These are phyloP conservation scores for Synanthedon formicaeformis DNA, from an alignment of 2,888 invertebrate species.

Conservation along the genomic window DNA sequence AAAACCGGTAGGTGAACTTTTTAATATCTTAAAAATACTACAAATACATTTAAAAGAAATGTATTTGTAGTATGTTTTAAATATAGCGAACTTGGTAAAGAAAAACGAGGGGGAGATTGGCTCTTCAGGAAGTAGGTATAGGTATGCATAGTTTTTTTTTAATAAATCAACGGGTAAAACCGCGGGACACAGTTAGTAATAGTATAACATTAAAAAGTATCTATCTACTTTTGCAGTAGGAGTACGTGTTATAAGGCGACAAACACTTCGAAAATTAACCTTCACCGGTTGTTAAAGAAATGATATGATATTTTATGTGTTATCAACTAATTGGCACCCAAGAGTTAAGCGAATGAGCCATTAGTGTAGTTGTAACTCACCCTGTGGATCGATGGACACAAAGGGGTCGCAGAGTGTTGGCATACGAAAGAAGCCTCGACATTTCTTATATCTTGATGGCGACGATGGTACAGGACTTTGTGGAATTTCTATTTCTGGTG, in stretches of 20 bases:
- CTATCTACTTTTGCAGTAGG: neutral
- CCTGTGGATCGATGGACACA: conserved; percentile 72
- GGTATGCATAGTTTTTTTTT: too few species aligned
- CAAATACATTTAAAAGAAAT: too few species aligned
- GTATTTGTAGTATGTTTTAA: too few species aligned
- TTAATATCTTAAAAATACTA: too few species aligned
- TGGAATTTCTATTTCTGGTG: conserved; percentile 30
- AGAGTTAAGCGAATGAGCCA: conserved; percentile 8
- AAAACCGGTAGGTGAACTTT: too few species aligned
- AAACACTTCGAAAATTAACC: neutral
- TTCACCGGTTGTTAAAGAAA: neutral
- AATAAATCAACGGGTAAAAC: too few species aligned
- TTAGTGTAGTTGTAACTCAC: conserved; percentile 23
- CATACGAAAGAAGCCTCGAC: conserved; percentile 22
- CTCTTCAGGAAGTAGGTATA: too few species aligned
- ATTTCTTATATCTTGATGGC: conserved; percentile 26
- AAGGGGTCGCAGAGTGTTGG: conserved; percentile 39
- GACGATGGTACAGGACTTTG: conserved; percentile 53
- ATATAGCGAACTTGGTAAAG: too few species aligned
- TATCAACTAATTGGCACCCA: conserved; percentile 25
- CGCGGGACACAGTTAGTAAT: too few species aligned
- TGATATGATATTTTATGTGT: neutral
- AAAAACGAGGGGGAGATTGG: too few species aligned
- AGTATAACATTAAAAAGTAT: too few species aligned
- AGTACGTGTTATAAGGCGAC: neutral